Evolutionary conservation across 2,113 vertebrate genomes (phyloP), one percentile per base, ranked within the genome.

Genomic region (Setophaga kirtlandii): DNA sequence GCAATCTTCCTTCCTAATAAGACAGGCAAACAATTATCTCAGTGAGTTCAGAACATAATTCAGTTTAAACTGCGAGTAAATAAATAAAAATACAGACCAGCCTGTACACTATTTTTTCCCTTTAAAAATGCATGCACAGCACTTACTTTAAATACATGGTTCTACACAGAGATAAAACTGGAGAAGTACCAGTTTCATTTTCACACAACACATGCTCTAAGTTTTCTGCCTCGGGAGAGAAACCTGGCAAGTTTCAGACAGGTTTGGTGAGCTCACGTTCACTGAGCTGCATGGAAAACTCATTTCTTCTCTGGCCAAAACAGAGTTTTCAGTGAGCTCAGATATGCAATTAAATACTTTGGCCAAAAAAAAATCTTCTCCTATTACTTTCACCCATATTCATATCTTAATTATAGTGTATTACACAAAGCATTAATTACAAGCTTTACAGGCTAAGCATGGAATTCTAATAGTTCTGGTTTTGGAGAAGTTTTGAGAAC

Each of bases 1-100:
- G 99, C 74, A 99, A 98, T 91, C 98, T 98, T 92, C 99, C 99
- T 96, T 99, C 99, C 99, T 99, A 96, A 77, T 93, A 95, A 5
- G 64, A 89, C 9, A 95, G 6, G 74, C 41, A 96, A 83, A 89
- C n/a, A 94, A 70, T 92, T 47, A 85, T 21, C 52, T 83, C 47
- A 67, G 53, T 22, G 24, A 79, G 12, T 25, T 30, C 31, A 91
- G 47, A 89, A 90, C 44, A 89, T 23, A 86, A 8, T 13, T 89
- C 28, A 89, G 75, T 31, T 62, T 52, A 63, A 85, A n/a, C 17
- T 60, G 35, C 52, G 15, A 83, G 15, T 3, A 96, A 44, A 20
- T 12, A 85, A 90, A 52, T 30, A 53, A 84, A 79, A 94, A 69
- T 31, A 21, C 4, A 62, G 44, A 37, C 6, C 39, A 42, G 24